Evolutionary conservation across 2,113 vertebrate genomes (phyloP).

Genomic region (Noctilio leporinus): DNA sequence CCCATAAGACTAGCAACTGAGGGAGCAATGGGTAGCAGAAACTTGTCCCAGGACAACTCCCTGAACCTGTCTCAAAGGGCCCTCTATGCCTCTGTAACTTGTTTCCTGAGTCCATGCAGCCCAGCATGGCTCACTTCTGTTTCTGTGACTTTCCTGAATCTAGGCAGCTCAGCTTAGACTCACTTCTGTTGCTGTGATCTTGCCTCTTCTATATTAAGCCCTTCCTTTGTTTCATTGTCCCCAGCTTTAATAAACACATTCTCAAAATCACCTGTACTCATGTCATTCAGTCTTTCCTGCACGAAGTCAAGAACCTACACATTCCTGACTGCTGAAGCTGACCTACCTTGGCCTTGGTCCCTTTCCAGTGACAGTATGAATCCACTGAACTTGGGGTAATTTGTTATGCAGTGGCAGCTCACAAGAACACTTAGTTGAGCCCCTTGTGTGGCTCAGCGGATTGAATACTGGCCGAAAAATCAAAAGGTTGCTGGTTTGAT

Average conservation of each 20-base stretch:
- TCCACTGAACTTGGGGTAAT: not conserved
- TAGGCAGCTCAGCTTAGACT: not conserved
- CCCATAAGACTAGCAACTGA: not conserved
- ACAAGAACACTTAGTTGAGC: not conserved
- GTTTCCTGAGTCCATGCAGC: not conserved
- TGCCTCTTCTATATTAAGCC: not conserved
- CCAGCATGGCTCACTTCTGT: not conserved
- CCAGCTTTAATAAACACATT: not conserved
- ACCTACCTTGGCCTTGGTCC: not conserved
- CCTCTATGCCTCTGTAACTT: not conserved
- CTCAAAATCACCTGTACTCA: not conserved
- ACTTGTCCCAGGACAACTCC: not conserved
- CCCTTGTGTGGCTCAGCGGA: too few species aligned
- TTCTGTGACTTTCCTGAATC: not conserved
- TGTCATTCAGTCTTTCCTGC: not conserved
- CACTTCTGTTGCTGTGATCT: not conserved
- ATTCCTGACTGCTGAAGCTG: not conserved
- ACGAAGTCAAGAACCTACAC: not conserved
- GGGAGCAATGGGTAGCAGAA: not conserved
- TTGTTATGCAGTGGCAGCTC: not conserved
- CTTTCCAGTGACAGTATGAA: not conserved
- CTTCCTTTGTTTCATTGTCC: not conserved
- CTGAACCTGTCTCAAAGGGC: not conserved
- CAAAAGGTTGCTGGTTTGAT: too few species aligned
- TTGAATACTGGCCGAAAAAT: too few species aligned